Base-by-base conservation (phyloP, 1,140 invertebrate genomes). In the Acromyrmex echinatior region DNA sequence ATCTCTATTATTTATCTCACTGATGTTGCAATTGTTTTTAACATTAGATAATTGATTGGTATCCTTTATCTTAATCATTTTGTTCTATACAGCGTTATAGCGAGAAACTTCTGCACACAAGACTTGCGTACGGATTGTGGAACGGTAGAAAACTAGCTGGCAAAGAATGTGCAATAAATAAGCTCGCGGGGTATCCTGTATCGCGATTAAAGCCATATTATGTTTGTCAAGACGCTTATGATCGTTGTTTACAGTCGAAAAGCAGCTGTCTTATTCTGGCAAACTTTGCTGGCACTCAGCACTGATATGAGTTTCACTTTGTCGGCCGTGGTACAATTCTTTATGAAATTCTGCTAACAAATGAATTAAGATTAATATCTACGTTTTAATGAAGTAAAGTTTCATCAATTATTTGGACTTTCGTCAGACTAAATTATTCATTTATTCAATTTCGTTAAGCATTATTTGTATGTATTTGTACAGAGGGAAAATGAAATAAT, bases 201-300 rank as follows among this genome's bases (percentile, higher is more conserved):
- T 95, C 93, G 92, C 94, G 93, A 95, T 95, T 95, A 95, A 94
- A 93, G 92, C 91, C 89, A 92, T 93, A 94, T 94, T 95, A 94
- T 93, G 92, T 94, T 94, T 95, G 93, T 95, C 94, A 94, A 93
- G 93, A 91, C 92, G 90, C 81, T 92, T 87, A 84, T 90, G 90
- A 90, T 91, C 91, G 92, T 93, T 95, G 93, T 93, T 94, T 93
- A 92, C 92, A 92, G 86, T 88, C 88, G 91, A 92, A 91, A 92
- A 93, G 92, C 92, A 94, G 93, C 94, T 94, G 92, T 92, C 91
- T 95, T 91, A 90, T 94, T 93, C 92, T 95, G 94, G 94, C 94
- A 95, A 92, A 89, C 89, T 88, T 93, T 91, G 92, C 92, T 95
- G 94, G 94, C 94, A 93, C 92, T 91, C 86, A 58, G 56, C 56